Evolutionary conservation across 53 echinoderm and acorn worm species (phyloP), one percentile per base, ranked within the genome.

Genomic region (Paelopatides confundens): DNA sequence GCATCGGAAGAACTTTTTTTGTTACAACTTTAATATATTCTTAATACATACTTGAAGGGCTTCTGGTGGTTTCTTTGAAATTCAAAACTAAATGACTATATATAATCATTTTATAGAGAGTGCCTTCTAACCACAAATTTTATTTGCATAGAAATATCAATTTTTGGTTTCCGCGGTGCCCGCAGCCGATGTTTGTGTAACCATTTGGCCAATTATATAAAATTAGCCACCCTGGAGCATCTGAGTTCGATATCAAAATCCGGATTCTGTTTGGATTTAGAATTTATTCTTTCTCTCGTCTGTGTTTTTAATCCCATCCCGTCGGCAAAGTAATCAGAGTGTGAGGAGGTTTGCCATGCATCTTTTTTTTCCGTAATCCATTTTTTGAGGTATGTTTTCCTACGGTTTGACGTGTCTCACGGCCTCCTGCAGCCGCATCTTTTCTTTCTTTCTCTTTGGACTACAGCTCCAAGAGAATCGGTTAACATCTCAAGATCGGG

Each of bases 91-190:
- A n/a, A n/a, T n/a, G n/a, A n/a, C n/a, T 12, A 43, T 21, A 58
- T 23, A 58, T 6, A 58, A 58, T 58, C 58, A 58, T 6, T 58
- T 58, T 21, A 23, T 15, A 23, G 58, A 58, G 58, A 58, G 24
- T 21, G 58, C 58, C 58, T 58, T 17, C 18, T 15, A 58, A 21
- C 58, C n/a, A 2, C 24, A 23, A 58, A 58, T 3, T 74, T 36
- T 40, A 43, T 71, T 71, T 71, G 28, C 71, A 38, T 74, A 74
- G 46, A 74, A 74, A 46, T 74, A 74, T 74, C 74, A 74, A 27
- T 46, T 21, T 74, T 74, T 48, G 7, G n/a, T 4, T 74, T 39
- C 24, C 58, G 27, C 23, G 29, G 24, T 33, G 69, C 74, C 74
- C 39, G 1, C 39, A 40, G 74, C 74, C 39, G 10, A n/a, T 74